Base-by-base conservation (phyloP, 2,797 vertebrate species). In the Melanotaenia nigrans region DNA sequence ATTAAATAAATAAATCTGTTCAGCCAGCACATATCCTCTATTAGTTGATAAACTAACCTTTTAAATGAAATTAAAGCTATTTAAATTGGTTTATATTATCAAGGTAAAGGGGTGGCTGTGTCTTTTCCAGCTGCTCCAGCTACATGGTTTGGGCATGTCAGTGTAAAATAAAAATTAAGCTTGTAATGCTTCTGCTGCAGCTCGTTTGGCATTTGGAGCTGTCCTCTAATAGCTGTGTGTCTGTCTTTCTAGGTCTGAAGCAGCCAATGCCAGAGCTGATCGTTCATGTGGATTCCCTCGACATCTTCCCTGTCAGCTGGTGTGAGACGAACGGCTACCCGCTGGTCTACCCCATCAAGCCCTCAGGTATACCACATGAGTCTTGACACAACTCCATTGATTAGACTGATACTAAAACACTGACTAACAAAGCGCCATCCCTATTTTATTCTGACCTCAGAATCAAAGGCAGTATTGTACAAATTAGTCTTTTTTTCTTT, bases 241-340 rank as follows among this genome's bases (percentile, higher is more conserved):
- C 9, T 45, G 1, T 79, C 35, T 76, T 20, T 75, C 60, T 87
- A 99, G 98, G 97, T 83, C 93, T 96, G 75, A 98, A 97, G 92
- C 95, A 96, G 70, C 93, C 97, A 1, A 66, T 97, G 87, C 96
- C 95, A 61, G 97, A 99, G 86, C 93, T 96, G 79, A 97, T 99
- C 65, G 95, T 97, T 86, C 97, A 96, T 32, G 94, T 96, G 82
- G 97, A 98, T 82, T 99, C 97, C 4, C 96, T 97, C 84, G 95
- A 99, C 89, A 96, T 99, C 85, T 99, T 99, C 89, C 98, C 98
- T 42, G 94, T 98, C 90, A 97, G 97, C 85, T 99, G 98, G 98
- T 99, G 97, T 93, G 97, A 99, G 84, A 98, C 97, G 4, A 99
- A 98, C 16, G 98, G 98, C 62, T 97, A 97, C 84, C 95, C 96